Evolutionary conservation across 2,888 invertebrate genomes (phyloP).

Genomic region (Eueremaeus valkanovi): DNA sequence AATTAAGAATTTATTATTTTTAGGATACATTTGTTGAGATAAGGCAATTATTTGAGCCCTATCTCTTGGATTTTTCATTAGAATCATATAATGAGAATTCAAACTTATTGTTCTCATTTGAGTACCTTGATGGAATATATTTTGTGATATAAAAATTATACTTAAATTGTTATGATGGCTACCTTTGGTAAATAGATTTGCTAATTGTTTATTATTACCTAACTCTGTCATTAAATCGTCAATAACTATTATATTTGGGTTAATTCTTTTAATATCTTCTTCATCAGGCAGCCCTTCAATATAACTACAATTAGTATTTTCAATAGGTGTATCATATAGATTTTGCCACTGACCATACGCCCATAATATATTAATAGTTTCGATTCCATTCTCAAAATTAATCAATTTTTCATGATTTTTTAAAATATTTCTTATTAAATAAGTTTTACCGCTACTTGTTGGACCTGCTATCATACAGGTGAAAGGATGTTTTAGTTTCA

Average conservation of each 20-base stretch:
- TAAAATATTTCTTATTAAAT: neutral
- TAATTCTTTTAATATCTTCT: neutral
- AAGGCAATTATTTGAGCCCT: conserved; percentile 26
- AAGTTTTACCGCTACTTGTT: conserved; percentile 37
- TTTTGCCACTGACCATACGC: conserved; percentile 33
- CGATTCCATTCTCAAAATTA: neutral
- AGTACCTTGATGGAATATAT: conserved; percentile 36
- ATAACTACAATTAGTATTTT: neutral
- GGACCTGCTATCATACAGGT: conserved; percentile 36
- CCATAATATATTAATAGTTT: conserved; percentile 14
- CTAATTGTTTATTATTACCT: neutral
- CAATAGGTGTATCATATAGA: neutral
- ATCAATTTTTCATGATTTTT: conserved; percentile 8
- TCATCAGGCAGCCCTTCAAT: neutral
- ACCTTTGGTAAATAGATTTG: conserved; percentile 21
- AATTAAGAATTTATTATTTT: conserved; percentile 28
- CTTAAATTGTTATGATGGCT: conserved; percentile 24
- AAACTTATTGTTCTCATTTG: conserved; percentile 39
- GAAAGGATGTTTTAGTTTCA: conserved; percentile 36
- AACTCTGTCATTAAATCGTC: conserved; percentile 37
- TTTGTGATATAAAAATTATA: conserved; percentile 38
- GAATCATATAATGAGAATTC: conserved; percentile 38
- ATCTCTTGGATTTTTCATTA: conserved; percentile 38
- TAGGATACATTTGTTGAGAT: conserved; percentile 31
- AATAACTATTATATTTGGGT: conserved; percentile 6